Evolutionary conservation across 2,113 vertebrate species (phyloP).

Genomic region (Scytalopus superciliaris): DNA sequence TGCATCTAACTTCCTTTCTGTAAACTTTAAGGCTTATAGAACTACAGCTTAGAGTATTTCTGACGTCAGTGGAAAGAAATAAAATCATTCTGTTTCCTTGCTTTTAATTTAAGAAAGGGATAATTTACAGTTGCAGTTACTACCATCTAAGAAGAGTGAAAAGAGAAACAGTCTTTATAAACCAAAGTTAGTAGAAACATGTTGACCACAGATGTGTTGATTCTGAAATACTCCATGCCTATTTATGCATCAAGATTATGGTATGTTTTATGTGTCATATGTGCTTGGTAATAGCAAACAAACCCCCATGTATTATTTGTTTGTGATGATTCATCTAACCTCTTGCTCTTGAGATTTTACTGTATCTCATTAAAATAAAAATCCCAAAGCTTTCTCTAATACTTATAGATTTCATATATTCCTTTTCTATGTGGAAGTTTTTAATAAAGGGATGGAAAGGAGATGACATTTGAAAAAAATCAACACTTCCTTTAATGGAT

Average conservation of each 20-base stretch:
- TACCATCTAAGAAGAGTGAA: slow-evolving; percentile 22
- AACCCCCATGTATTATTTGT: not conserved
- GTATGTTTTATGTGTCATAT: not conserved
- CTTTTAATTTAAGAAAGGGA: slow-evolving; percentile 39
- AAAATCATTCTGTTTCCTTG: slow-evolving; percentile 32
- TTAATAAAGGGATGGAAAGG: not conserved
- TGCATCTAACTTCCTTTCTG: not conserved
- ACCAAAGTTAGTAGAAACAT: slow-evolving; percentile 14
- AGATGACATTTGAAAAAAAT: not conserved
- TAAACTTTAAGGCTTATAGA: not conserved
- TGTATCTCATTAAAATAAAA: not conserved
- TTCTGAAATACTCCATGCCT: slow-evolving; percentile 13
- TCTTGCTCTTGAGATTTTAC: not conserved
- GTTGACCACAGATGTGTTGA: slow-evolving; percentile 39
- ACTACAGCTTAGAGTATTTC: slow-evolving; percentile 6
- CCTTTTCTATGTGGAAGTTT: not conserved
- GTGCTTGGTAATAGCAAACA: not conserved
- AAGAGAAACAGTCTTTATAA: slow-evolving; percentile 32
- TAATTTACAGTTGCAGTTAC: slow-evolving; percentile 42
- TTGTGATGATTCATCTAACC: not conserved
- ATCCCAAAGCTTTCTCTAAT: not conserved
- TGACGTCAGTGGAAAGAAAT: slow-evolving; percentile 33
- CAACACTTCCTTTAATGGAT: not conserved
- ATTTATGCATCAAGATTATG: slow-evolving; percentile 7
- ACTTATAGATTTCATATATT: not conserved